A percentile compares a stretch with the other conserved stretches of the same genome.
These are phyloP conservation scores for Leptopilina syphax DNA, from an alignment of 2,888 invertebrate genomes.

Conservation along the genomic window DNA sequence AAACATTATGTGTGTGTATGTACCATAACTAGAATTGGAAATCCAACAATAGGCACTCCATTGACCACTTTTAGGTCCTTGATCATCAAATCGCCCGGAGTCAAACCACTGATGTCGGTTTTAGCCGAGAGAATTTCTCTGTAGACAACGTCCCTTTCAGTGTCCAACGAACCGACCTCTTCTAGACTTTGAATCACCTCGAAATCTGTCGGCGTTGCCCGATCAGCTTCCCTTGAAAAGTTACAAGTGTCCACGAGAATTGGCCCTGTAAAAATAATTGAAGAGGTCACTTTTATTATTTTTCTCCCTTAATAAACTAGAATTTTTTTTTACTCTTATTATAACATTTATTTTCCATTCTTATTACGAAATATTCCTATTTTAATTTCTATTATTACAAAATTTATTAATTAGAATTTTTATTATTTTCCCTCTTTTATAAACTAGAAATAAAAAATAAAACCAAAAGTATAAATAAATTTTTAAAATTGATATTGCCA, in stretches of 20 bases:
- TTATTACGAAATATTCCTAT: too few relatives aligned
- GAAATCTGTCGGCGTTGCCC: constrained; percentile 83
- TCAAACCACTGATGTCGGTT: constrained; percentile 82
- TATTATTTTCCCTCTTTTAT: too few relatives aligned
- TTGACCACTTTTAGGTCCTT: constrained; percentile 86
- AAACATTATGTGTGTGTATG: constrained; percentile 76
- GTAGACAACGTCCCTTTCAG: constrained; percentile 74
- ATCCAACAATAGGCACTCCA: constrained; percentile 79
- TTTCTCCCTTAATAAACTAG: too few relatives aligned
- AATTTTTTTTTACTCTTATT: too few relatives aligned
- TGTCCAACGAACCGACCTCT: constrained; percentile 75
- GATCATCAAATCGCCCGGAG: constrained; percentile 82
- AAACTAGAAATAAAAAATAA: too few relatives aligned
- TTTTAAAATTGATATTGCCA: too few relatives aligned
- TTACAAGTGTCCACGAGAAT: constrained; percentile 91
- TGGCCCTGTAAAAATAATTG: constrained; percentile 79
- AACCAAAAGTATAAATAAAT: too few relatives aligned
- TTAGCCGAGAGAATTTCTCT: constrained; percentile 81
- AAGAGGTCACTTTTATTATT: not conserved
- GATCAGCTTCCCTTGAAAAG: constrained; percentile 83
- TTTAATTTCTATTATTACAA: too few relatives aligned
- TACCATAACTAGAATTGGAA: constrained; percentile 80
- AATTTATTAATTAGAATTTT: too few relatives aligned
- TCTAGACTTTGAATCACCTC: constrained; percentile 81
- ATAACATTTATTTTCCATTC: too few relatives aligned